These are phyloP conservation scores for Semaprochilodus insignis DNA, from an alignment of 2,797 vertebrate species.

Conservation along the genomic window DNA sequence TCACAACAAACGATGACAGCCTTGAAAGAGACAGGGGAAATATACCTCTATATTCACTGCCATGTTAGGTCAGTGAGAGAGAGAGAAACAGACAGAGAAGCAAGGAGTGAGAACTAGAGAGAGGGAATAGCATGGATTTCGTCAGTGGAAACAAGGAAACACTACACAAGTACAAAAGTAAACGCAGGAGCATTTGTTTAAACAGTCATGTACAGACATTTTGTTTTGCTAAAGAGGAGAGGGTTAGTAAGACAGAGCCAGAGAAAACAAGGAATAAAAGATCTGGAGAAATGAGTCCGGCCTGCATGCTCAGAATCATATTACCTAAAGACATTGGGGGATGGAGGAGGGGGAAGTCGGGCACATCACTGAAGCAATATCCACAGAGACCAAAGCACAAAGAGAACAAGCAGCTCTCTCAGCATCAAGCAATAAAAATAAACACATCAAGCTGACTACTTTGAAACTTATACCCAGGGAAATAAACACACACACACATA, in stretches of 20 bases:
- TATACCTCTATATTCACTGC: neutral
- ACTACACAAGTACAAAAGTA: neutral
- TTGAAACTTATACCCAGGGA: neutral
- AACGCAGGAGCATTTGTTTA: neutral
- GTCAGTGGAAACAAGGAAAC: neutral
- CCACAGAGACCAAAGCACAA: conserved; percentile 6
- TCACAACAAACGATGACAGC: neutral
- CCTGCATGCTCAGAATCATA: neutral
- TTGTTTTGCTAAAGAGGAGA: neutral
- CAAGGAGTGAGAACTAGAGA: neutral
- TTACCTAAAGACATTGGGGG: neutral
- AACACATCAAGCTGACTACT: neutral
- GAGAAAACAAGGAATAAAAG: neutral
- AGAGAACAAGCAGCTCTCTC: conserved; percentile 2
- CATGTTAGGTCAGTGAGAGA: conserved; percentile 19
- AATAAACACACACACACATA: neutral
- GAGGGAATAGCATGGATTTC: neutral
- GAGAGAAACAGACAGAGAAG: conserved; percentile 35
- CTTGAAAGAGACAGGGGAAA: no score
- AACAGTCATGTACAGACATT: neutral
- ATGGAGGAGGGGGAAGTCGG: neutral
- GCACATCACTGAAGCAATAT: neutral
- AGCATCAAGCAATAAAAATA: neutral
- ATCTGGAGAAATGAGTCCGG: neutral
- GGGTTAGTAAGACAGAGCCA: conserved; percentile 1